A percentile compares a stretch with the other conserved stretches of the same genome.
These are phyloP conservation scores for Himalopsyche tibetana DNA, from an alignment of 2,888 invertebrate genomes.

Conservation along the genomic window DNA sequence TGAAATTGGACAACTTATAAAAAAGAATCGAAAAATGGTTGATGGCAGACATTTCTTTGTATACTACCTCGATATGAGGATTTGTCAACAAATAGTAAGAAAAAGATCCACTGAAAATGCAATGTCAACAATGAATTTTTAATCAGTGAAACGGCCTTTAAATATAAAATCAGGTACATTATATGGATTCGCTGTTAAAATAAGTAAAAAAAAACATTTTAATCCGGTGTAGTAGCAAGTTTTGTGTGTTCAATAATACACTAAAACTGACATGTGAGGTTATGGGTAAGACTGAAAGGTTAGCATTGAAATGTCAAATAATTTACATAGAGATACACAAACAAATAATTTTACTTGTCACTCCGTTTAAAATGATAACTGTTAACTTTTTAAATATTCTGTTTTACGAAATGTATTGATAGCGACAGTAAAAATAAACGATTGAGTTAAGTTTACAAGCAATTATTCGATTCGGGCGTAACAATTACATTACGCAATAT, in stretches of 20 bases:
- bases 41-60: background rate
- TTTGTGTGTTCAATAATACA: slow-evolving; percentile 23
- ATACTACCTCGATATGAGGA: background rate
- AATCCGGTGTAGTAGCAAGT: background rate
- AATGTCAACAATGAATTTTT: slow-evolving; percentile 19
- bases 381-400: background rate
- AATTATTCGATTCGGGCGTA: slow-evolving; percentile 62
- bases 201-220: background rate
- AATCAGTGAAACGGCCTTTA: background rate
- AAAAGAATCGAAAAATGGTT: too few relatives aligned
- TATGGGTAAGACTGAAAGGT: slow-evolving; percentile 62
- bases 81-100: background rate
- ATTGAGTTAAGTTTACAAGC: slow-evolving; percentile 58
- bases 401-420: background rate
- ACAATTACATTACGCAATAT: slow-evolving; percentile 62
- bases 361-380: background rate
- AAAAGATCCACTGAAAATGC: background rate
- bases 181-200: background rate
- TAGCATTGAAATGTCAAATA: slow-evolving; percentile 64
- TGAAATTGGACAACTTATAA: too few relatives aligned
- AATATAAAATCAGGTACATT: background rate
- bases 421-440: background rate
- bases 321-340: slow-evolving; percentile 55
- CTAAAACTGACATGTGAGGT: slow-evolving; percentile 62
- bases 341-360: slow-evolving; percentile 53